A percentile compares a stretch with the other conserved stretches of the same genome.
Conservation (phyloP, 1,140 invertebrate genomes). For the Ostrea edulis region DNA sequence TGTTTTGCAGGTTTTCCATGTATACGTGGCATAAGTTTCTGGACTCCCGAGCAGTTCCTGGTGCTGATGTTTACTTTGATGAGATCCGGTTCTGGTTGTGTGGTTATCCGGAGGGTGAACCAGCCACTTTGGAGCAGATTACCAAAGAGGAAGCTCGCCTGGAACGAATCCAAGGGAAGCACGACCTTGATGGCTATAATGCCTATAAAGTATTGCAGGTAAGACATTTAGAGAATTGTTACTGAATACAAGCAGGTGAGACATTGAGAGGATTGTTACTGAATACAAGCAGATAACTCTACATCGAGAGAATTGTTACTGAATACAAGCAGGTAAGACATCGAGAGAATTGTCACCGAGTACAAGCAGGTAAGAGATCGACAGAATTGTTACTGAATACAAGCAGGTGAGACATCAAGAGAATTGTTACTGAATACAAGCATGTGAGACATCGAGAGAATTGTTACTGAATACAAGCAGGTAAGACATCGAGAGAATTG, state of each 20-base stretch:
- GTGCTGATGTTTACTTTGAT: constrained; percentile 73
- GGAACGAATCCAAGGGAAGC: constrained; percentile 53
- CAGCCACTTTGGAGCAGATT: constrained; percentile 65
- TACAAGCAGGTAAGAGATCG: too few relatives aligned
- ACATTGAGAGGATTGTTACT: too few relatives aligned
- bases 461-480: too few relatives aligned
- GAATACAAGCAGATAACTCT: too few relatives aligned
- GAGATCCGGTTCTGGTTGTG: constrained; percentile 73
- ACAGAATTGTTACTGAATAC: too few relatives aligned
- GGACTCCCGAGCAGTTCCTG: constrained; percentile 59
- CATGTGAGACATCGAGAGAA: too few relatives aligned
- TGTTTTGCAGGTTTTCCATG: constrained; percentile 64
- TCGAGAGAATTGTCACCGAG: too few relatives aligned
- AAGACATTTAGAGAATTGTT: too few relatives aligned
- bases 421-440: too few relatives aligned
- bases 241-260: too few relatives aligned
- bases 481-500: not conserved
- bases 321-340: too few relatives aligned
- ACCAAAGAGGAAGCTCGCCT: constrained; percentile 63
- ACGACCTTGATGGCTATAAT: constrained; percentile 54
- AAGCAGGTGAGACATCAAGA: constrained; percentile 21
- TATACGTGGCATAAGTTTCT: constrained; percentile 73
- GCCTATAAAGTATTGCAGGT: constrained; percentile 55
- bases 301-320: too few relatives aligned
- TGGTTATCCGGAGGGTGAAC: constrained; percentile 62